Conservation (phyloP, 1,140 invertebrate species). For the Neuroterus valhalla region DNA sequence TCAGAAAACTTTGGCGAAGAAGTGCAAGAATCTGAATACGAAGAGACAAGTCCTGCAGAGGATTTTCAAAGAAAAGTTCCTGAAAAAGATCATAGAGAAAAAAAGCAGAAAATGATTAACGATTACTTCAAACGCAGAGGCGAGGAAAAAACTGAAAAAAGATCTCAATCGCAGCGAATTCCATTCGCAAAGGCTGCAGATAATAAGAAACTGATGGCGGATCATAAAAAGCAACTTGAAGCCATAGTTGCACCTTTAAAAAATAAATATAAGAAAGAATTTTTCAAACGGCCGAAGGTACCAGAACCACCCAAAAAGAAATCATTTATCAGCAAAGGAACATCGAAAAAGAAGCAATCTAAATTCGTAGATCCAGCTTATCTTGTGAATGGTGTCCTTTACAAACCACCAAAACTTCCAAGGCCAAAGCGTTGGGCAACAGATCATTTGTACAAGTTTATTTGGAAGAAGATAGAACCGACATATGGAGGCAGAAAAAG, state of each 20-base stretch:
- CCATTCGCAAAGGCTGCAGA: background rate
- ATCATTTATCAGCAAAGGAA: background rate
- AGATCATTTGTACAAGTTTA: constrained; percentile 58
- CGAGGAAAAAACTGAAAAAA: background rate
- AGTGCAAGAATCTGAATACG: background rate
- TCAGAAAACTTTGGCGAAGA: background rate
- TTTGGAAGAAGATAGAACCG: constrained; percentile 62
- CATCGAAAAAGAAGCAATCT: constrained; percentile 18
- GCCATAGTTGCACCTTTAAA: background rate
- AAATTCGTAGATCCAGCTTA: constrained; percentile 57
- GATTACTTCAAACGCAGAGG: background rate
- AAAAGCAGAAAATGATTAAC: background rate
- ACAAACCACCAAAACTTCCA: constrained; percentile 58
- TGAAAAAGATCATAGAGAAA: background rate
- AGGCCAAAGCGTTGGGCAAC: constrained; percentile 62
- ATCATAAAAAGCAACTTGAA: background rate
- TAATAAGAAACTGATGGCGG: background rate
- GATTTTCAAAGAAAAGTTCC: background rate
- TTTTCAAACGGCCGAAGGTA: background rate
- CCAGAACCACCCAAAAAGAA: background rate
- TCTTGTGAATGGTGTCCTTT: constrained; percentile 58
- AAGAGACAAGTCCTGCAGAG: background rate
- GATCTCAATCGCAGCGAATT: too few relatives aligned
- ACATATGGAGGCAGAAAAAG: constrained; percentile 51
- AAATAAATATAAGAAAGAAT: background rate